Evolutionary conservation across 2,113 vertebrate genomes (phyloP), one percentile per base, ranked within the genome.

Genomic region (Camelus bactrianus): DNA sequence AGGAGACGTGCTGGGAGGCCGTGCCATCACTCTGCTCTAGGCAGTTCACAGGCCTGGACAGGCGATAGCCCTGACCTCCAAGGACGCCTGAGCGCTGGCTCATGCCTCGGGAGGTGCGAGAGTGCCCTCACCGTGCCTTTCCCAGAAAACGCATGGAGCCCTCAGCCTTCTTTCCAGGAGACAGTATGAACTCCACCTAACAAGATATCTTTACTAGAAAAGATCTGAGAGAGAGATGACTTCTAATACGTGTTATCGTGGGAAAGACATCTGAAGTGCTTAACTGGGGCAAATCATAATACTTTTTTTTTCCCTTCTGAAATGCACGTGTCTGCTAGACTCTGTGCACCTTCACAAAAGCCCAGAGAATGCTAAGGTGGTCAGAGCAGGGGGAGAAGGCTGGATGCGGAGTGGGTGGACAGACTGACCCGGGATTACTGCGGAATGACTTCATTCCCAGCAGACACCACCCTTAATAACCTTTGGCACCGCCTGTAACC

Each of bases 401-500:
- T 79, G 46, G 12, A 67, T 84, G 58, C 12, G 0, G 32, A 48
- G 42, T 46, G 42, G 75, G 38, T 20, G 22, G 28, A 64, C 80
- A 42, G 54, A 35, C 65, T 24, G 80, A 50, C 58, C 19, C n/a
- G 8, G 5, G 46, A 35, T 91, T 60, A 13, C 26, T 92, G 76
- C 16, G 0, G 15, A 38, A 46, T 97, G 94, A 95, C 56, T 52
- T 95, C 80, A 77, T 70, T 58, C 60, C 79, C 8, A 8, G 60
- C 72, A 70, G 83, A 70, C 73, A 79, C 10, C 82, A 79, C 10
- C 82, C 64, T 76, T 96, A 91, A 86, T 96, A 77, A 80, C 72
- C 75, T 93, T 60, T 85, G 85, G 91, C 62, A 86, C 24, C 50
- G 64, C 81, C 48, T 28, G 8, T 93, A 76, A 94, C 91, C 76